Conservation (phyloP, 2,113 vertebrate genomes). For the Datnioides undecimradiatus region DNA sequence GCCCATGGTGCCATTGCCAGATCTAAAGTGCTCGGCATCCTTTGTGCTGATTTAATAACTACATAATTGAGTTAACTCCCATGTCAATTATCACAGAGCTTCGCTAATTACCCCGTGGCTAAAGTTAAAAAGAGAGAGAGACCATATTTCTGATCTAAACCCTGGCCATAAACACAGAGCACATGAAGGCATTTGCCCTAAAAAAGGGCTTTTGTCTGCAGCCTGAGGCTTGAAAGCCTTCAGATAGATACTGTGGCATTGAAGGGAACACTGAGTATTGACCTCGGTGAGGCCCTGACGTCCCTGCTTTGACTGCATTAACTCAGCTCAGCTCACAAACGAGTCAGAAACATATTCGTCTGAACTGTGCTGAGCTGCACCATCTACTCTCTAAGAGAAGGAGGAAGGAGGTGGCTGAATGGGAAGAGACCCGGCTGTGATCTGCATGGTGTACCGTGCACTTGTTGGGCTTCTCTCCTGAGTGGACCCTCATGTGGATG, state of each 20-base stretch:
- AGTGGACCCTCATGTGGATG: slow-evolving; percentile 98
- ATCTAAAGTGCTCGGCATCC: slow-evolving; percentile 50
- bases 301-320: slow-evolving; percentile 41
- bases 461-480: slow-evolving; percentile 98
- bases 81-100: slow-evolving; percentile 75
- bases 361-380: slow-evolving; percentile 16
- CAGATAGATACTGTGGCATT: slow-evolving; percentile 34
- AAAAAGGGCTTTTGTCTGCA: slow-evolving; percentile 12
- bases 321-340: slow-evolving; percentile 23
- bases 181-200: slow-evolving; percentile 43
- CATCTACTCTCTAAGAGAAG: slow-evolving; percentile 1
- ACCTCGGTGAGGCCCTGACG: slow-evolving; percentile 21
- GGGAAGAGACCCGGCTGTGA: slow-evolving; percentile 13
- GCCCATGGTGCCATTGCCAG: slow-evolving; percentile 57
- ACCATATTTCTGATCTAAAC: slow-evolving; percentile 54
- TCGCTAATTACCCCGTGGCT: slow-evolving; percentile 73
- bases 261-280: slow-evolving; percentile 35
- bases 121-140: slow-evolving; percentile 47
- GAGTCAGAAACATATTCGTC: background rate
- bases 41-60: slow-evolving; percentile 81
- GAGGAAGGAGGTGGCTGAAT: background rate
- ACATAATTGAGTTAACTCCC: slow-evolving; percentile 76
- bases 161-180: slow-evolving; percentile 48
- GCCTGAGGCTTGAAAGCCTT: slow-evolving; percentile 35
- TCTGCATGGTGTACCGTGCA: slow-evolving; percentile 89